Conservation (phyloP, 2,113 vertebrate genomes). For the Sialia sialis region DNA sequence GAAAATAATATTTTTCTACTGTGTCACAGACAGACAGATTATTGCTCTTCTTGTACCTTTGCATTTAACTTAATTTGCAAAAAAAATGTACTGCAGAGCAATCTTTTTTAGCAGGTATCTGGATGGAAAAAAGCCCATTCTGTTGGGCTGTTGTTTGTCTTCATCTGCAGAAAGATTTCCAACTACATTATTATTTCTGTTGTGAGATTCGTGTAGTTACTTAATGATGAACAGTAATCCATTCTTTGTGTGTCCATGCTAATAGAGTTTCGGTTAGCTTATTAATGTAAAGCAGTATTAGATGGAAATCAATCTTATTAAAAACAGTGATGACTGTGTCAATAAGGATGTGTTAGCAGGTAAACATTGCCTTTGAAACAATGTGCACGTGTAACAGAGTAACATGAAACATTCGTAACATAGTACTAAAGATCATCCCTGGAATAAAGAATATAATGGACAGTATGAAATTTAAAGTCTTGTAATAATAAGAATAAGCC, state of each 20-base stretch:
- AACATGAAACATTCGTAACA: background rate
- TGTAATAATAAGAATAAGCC: constrained; percentile 9
- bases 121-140: background rate
- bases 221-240: background rate
- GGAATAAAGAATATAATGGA: background rate
- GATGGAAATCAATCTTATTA: background rate
- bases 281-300: background rate
- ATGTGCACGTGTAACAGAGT: background rate
- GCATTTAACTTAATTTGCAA: background rate
- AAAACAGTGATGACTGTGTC: background rate
- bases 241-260: background rate
- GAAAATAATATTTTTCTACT: background rate
- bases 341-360: background rate
- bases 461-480: constrained; percentile 9
- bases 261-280: background rate
- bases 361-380: background rate
- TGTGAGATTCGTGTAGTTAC: background rate
- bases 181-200: background rate
- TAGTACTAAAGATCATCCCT: background rate
- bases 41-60: background rate
- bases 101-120: background rate
- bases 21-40: background rate
- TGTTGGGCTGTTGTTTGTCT: background rate
- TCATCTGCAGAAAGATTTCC: background rate
- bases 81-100: background rate